phyloP scores from a whole-genome alignment of 2,888 invertebrate genomes.

The Cosmopolites sordidus region DNA sequence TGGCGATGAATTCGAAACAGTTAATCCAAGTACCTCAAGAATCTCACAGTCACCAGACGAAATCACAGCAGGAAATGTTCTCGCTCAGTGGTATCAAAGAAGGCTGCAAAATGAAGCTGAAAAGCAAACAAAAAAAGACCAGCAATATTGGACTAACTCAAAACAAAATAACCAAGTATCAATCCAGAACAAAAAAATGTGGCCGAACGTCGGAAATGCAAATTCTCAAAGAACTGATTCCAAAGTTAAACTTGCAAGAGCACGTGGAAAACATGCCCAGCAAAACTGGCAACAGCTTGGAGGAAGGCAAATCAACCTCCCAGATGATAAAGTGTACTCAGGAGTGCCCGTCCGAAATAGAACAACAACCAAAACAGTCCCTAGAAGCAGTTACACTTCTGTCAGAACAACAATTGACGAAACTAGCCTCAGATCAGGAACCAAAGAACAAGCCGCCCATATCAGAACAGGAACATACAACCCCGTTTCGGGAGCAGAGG shows the following conservation, averaged over 20 bases:
- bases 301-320: too few relatives aligned
- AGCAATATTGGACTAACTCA: slow-evolving; percentile 3
- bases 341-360: too few relatives aligned
- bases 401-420: not conserved
- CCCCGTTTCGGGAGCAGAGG: not conserved
- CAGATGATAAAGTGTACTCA: too few relatives aligned
- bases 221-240: slow-evolving; percentile 13
- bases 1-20: slow-evolving; percentile 29
- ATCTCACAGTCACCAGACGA: slow-evolving; percentile 16
- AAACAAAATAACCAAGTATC: slow-evolving; percentile 6
- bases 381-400: not conserved
- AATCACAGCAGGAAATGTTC: slow-evolving; percentile 29
- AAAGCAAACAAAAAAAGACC: slow-evolving; percentile 14
- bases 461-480: not conserved
- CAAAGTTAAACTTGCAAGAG: slow-evolving; percentile 12
- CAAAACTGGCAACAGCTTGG: too few relatives aligned
- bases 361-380: not conserved
- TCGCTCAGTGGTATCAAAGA: slow-evolving; percentile 30
- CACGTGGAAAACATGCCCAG: not conserved
- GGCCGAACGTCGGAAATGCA: slow-evolving; percentile 14
- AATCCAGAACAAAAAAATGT: slow-evolving; percentile 3
- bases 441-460: too few relatives aligned
- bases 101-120: slow-evolving; percentile 28
- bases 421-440: too few relatives aligned
- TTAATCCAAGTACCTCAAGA: slow-evolving; percentile 32